phyloP scores from a whole-genome alignment of 2,888 invertebrate species.

The Hirtodrosophila cameraria region DNA sequence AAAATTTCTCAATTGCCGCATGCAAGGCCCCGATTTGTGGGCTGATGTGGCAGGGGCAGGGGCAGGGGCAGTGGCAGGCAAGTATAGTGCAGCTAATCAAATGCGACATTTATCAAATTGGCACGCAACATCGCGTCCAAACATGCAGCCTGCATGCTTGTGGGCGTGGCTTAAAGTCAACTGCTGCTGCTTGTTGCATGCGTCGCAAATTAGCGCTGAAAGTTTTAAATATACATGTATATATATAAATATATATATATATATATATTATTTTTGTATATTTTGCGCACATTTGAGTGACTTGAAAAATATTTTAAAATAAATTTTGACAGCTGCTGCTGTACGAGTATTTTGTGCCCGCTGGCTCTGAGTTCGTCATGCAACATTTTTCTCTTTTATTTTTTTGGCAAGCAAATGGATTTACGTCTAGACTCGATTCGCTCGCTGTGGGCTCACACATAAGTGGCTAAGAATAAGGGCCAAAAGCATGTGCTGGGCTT shows the following conservation, averaged over 20 bases:
- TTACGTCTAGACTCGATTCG: conserved; percentile 59
- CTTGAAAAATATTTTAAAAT: background rate
- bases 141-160: conserved; percentile 47
- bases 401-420: conserved; percentile 44
- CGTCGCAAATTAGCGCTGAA: conserved; percentile 50
- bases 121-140: conserved; percentile 65
- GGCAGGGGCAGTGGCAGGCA: background rate
- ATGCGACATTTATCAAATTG: conserved; percentile 75
- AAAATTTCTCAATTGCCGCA: conserved; percentile 62
- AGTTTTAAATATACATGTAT: conserved; percentile 8
- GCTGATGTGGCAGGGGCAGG: background rate
- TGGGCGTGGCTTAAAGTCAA: conserved; percentile 22
- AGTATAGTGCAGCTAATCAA: conserved; percentile 54
- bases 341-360: background rate
- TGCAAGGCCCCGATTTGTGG: conserved; percentile 24
- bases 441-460: conserved; percentile 7
- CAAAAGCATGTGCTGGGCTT: conserved; percentile 16
- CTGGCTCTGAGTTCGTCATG: conserved; percentile 26
- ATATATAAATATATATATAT: conserved; percentile 7
- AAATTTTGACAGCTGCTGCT: conserved; percentile 17
- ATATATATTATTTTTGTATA: conserved; percentile 12
- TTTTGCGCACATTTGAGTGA: background rate
- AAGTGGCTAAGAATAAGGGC: conserved; percentile 18
- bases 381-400: conserved; percentile 32
- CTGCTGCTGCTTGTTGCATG: conserved; percentile 56